Evolutionary conservation across 1,140 invertebrate species (phyloP), one percentile per base, ranked within the genome.

Genomic region (Euborellia annulipes): DNA sequence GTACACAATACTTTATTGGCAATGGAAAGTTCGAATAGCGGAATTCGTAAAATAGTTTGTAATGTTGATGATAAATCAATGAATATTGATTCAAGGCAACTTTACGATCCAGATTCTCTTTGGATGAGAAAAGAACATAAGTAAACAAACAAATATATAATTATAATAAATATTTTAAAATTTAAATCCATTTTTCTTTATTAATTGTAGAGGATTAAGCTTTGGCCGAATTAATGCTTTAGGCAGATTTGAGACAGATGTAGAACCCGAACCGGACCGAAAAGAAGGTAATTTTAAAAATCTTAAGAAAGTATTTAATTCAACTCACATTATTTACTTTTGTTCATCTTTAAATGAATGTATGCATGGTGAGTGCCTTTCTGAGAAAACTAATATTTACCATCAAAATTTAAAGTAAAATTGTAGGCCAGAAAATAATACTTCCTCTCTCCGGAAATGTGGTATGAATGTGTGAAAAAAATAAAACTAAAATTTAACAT

Each of bases 171-270:
- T n/a, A n/a, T n/a, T n/a, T n/a, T 17, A 9, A 9, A 9, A 34
- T 9, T 34, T 34, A 34, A 9, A n/a, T 34, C 9, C 32, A 9
- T 34, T 9, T 38, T 38, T 16, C 4, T 38, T 54, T 51, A 48
- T 47, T 46, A 50, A n/a, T 54, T 60, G 53, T 54, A 73, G 60
- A 42, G 79, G 79, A 41, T 68, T 93, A 47, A 84, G 77, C 57
- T 76, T 92, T 50, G 88, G 88, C 13, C 73, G 79, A 58, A 78
- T 93, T 22, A 85, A 88, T 58, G 76, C 78, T 50, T 66, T 89
- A 58, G 89, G 89, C 1, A 75, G 86, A 60, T 91, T 89, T 67
- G 78, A 86, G 61, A 82, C 85, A 14, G 84, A 88, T 64, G 82
- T 91, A 62, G 85, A 89, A 59, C 81, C 82, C 3, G 83, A 89